Conservation (phyloP, 1,140 invertebrate species). For the Drosophila lacertosa region DNA sequence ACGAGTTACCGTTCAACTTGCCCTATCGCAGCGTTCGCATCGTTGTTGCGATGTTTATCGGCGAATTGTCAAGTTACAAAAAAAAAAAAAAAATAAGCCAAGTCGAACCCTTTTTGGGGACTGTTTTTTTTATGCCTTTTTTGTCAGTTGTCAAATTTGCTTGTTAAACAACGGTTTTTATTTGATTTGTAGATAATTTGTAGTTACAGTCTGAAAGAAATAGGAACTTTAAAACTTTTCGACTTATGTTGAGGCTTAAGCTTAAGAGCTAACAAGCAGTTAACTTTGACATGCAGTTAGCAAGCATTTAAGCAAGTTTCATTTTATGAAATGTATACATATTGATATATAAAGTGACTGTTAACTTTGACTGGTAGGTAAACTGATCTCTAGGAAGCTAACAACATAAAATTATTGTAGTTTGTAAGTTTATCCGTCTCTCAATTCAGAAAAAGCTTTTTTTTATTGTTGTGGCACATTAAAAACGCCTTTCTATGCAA, state of each 20-base stretch:
- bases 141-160: no score
- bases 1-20: slow-evolving; percentile 2
- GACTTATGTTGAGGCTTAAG: no score
- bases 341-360: background rate
- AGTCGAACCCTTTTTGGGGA: background rate
- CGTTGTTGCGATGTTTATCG: slow-evolving; percentile 12
- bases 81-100: slow-evolving; percentile 1
- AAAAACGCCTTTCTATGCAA: slow-evolving; percentile 14
- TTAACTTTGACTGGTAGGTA: background rate
- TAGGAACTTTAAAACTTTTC: no score
- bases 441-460: no score
- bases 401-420: no score
- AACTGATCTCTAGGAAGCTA: background rate
- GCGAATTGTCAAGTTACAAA: slow-evolving; percentile 13
- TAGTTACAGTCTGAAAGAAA: background rate
- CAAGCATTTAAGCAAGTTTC: no score
- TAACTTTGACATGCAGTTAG: no score
- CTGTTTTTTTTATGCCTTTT: no score
- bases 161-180: no score
- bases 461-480: slow-evolving; percentile 1
- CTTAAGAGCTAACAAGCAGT: no score
- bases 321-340: no score
- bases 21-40: slow-evolving; percentile 9
- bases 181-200: background rate
- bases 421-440: no score